Conservation (phyloP, 2,888 invertebrate genomes). For the Torymus aiolomorphi region DNA sequence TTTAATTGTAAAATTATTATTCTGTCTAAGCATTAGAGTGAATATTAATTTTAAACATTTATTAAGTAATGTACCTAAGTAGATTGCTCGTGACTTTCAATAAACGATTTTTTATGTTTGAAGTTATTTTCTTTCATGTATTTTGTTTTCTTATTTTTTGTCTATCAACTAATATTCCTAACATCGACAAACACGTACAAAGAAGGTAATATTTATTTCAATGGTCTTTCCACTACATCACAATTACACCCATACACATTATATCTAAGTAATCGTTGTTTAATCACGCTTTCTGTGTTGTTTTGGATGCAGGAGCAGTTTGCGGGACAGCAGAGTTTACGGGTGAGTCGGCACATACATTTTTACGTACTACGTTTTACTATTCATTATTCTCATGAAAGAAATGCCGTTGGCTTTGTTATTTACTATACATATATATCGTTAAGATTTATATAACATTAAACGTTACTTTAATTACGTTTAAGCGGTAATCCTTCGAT, state of each 20-base stretch:
- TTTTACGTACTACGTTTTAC: slow-evolving; percentile 28
- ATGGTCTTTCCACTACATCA: not conserved
- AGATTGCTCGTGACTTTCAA: slow-evolving; percentile 10
- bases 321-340: slow-evolving; percentile 93
- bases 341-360: slow-evolving; percentile 79
- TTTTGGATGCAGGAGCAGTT: slow-evolving; percentile 85
- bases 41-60: no score
- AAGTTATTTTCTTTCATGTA: slow-evolving; percentile 9
- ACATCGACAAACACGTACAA: not conserved
- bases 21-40: no score
- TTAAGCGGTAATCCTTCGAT: slow-evolving; percentile 32
- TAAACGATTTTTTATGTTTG: slow-evolving; percentile 48
- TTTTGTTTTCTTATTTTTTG: not conserved
- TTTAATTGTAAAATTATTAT: no score
- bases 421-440: slow-evolving; percentile 6
- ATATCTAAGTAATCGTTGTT: slow-evolving; percentile 59
- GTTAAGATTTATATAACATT: slow-evolving; percentile 29
- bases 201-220: slow-evolving; percentile 23
- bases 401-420: slow-evolving; percentile 18
- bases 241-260: slow-evolving; percentile 15
- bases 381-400: slow-evolving; percentile 12
- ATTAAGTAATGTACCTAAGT: no score
- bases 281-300: slow-evolving; percentile 71
- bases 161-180: not conserved
- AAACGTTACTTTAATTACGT: slow-evolving; percentile 24